Conservation (phyloP, 2,113 vertebrate genomes). For the Tapirus terrestris region DNA sequence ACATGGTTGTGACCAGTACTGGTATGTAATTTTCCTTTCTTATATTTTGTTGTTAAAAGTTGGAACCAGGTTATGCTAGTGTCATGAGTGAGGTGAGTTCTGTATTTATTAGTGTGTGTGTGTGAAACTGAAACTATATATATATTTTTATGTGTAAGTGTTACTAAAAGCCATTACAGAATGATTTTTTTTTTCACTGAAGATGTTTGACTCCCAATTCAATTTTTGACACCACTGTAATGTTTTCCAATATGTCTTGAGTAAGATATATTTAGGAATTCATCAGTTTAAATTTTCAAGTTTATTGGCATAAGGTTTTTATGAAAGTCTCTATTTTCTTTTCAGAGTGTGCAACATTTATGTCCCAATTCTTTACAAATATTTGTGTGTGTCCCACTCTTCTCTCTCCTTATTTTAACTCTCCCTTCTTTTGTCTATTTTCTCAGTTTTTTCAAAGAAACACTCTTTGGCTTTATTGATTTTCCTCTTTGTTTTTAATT, state of each 20-base stretch:
- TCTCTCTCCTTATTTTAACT: constrained; percentile 29
- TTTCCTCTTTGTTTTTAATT: not conserved
- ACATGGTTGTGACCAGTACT: not conserved
- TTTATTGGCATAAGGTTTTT: not conserved
- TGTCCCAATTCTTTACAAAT: constrained; percentile 1
- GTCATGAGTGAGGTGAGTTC: not conserved
- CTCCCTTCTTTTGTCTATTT: not conserved
- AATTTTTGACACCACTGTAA: not conserved
- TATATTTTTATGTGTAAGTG: not conserved
- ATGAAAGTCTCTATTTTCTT: constrained; percentile 23
- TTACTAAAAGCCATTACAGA: not conserved
- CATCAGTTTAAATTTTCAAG: constrained; percentile 10
- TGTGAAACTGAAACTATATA: not conserved
- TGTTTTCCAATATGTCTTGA: constrained; percentile 31
- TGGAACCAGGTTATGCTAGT: not conserved
- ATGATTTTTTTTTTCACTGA: not conserved
- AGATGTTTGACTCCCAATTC: constrained; percentile 5
- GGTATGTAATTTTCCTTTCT: not conserved
- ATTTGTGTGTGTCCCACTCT: not conserved
- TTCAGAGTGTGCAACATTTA: not conserved
- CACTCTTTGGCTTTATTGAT: not conserved
- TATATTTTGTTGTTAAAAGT: not conserved
- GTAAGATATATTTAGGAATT: constrained; percentile 46
- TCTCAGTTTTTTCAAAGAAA: not conserved
- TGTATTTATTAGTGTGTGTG: not conserved